A percentile compares a stretch with the other conserved stretches of the same genome.
These are phyloP conservation scores for Ophiodon elongatus DNA, from an alignment of 2,113 vertebrate species.

Conservation along the genomic window DNA sequence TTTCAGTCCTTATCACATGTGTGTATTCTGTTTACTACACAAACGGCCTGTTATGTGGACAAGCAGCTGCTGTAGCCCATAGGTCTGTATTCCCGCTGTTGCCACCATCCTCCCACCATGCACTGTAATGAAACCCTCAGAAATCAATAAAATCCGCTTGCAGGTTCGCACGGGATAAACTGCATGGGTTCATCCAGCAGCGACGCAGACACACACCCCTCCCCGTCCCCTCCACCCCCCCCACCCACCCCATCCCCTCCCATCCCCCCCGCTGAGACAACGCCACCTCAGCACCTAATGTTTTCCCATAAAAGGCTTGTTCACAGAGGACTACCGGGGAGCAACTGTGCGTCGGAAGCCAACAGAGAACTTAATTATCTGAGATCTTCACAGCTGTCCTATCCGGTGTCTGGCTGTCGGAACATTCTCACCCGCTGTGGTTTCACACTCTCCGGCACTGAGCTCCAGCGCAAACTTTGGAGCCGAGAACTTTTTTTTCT, in stretches of 20 bases:
- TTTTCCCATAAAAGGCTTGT: conserved; percentile 9
- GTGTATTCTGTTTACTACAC: not conserved
- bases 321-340: conserved; percentile 9
- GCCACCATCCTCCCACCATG: conserved; percentile 10
- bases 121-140: conserved; percentile 38
- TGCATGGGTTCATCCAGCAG: conserved; percentile 26
- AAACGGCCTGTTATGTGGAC: not conserved
- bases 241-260: too few species aligned
- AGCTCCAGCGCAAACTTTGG: not conserved
- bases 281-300: conserved; percentile 33
- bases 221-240: too few species aligned
- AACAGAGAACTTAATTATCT: conserved; percentile 51
- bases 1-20: not conserved
- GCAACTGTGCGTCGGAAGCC: conserved; percentile 30
- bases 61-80: conserved; percentile 5
- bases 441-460: conserved; percentile 4
- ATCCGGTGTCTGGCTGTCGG: not conserved
- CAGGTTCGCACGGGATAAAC: conserved; percentile 41
- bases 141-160: conserved; percentile 61
- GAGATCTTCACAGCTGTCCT: conserved; percentile 26
- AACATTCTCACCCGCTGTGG: conserved; percentile 19
- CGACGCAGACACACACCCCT: conserved; percentile 19
- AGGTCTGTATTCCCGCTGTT: not conserved
- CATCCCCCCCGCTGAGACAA: conserved; percentile 26
- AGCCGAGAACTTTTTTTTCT: not conserved